phyloP scores from a whole-genome alignment of 92 coral and sea anemone species.

The Desmophyllum pertusum region DNA sequence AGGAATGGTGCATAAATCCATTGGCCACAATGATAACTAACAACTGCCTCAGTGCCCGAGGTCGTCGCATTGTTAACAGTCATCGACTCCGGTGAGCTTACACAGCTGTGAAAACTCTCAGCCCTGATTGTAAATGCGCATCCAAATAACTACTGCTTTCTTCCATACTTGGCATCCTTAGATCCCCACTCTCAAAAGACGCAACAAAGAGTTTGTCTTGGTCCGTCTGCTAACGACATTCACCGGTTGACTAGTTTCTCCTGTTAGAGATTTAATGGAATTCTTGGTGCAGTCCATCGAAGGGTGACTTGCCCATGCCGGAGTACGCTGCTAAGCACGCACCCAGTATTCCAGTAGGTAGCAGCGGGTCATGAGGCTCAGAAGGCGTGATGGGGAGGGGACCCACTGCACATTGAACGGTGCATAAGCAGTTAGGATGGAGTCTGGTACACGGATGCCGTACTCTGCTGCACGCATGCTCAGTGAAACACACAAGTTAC shows the following conservation, averaged over 20 bases:
- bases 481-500: constrained; percentile 83
- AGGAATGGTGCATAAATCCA: neutral
- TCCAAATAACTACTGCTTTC: constrained; percentile 7
- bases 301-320: constrained; percentile 87
- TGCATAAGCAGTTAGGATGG: constrained; percentile 86
- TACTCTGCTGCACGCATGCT: constrained; percentile 91
- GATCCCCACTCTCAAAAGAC: constrained; percentile 48
- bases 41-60: neutral
- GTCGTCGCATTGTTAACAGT: neutral
- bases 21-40: neutral
- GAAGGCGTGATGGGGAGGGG: constrained; percentile 92
- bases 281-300: constrained; percentile 78
- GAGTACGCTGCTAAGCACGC: constrained; percentile 92
- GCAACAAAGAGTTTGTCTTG: constrained; percentile 61
- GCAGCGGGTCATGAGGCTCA: constrained; percentile 87
- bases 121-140: constrained; percentile 14
- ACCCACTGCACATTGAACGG: constrained; percentile 94
- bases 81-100: constrained; percentile 54
- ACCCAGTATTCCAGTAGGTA: constrained; percentile 85
- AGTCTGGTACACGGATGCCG: constrained; percentile 96
- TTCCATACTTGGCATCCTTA: constrained; percentile 9
- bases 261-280: constrained; percentile 53
- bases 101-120: constrained; percentile 80
- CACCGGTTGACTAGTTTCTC: constrained; percentile 39
- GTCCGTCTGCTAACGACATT: constrained; percentile 38